Base-by-base conservation (phyloP, 2,888 invertebrate genomes). In the Machimus atricapillus region DNA sequence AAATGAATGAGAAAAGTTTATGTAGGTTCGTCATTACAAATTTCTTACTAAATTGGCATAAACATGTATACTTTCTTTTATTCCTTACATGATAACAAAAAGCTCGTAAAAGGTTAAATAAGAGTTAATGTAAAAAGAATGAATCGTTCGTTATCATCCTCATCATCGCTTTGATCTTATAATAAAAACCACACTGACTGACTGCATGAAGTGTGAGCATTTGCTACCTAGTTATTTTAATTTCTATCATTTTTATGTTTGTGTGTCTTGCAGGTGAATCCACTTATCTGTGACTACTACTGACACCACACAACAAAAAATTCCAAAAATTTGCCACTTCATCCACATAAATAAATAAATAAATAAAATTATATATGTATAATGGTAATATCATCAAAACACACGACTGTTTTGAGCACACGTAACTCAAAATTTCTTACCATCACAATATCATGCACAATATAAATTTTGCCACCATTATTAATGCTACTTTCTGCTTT, bases 221-320 rank as follows among this genome's bases (percentile, higher is more conserved):
- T 56, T 31, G 16, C 46, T 19, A 58, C 2, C 23, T 58, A 66
- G 66, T 66, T 66, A 66, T 66, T 66, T 66, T 87, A 74, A 87
- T 87, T 87, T 87, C 87, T 76, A 46, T 88, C 79, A 86, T 87
- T 85, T 83, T 58, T 85, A 58, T 87, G 76, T 88, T 88, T 88
- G 88, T 88, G 86, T 88, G 87, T 88, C 85, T 88, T 88, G 52
- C 89, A 89, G 89, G 89, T 89, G 89, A 89, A 89, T 89, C 89
- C 82, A 89, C 89, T 89, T 89, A 89, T 89, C 89, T 89, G 88
- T 89, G 89, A 89, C 89, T 87, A 86, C 88, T 88, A 87, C 87
- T 88, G 87, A 88, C 87, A 86, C 82, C 81, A 87, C 81, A 82
- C 88, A 52, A 87, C 88, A 87, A 87, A 56, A 37, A 86, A 40